Percentiles rank a stretch among this genome's conserved stretches.
These are phyloP conservation scores for Spondyliosoma cantharus DNA, from an alignment of 2,797 vertebrate species.

Conservation along the genomic window DNA sequence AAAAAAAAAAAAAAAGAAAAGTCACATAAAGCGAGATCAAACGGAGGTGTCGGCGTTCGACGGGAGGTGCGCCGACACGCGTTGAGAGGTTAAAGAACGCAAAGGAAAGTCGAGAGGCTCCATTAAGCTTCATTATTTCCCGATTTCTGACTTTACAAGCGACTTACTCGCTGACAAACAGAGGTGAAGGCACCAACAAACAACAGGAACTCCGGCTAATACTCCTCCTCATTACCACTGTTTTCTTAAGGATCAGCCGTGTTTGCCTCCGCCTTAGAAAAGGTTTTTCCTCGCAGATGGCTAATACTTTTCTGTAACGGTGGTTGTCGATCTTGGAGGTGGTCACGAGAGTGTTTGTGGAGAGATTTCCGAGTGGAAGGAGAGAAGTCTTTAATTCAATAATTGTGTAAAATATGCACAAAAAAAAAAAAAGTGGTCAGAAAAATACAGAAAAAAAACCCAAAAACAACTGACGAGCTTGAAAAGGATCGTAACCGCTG, in stretches of 20 bases:
- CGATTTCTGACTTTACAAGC: slow-evolving; percentile 37
- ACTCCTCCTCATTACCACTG: slow-evolving; percentile 65
- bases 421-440: background rate
- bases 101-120: background rate
- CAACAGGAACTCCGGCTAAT: slow-evolving; percentile 57
- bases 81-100: background rate
- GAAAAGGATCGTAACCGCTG: slow-evolving; percentile 5
- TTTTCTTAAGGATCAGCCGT: slow-evolving; percentile 68
- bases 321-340: slow-evolving; percentile 22
- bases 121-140: slow-evolving; percentile 44
- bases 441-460: background rate
- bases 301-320: slow-evolving; percentile 53
- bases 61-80: background rate
- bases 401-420: slow-evolving; percentile 9
- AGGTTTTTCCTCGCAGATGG: slow-evolving; percentile 71
- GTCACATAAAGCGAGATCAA: slow-evolving; percentile 5
- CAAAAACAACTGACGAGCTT: background rate
- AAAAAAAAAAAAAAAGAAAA: background rate
- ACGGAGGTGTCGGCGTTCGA: slow-evolving; percentile 8
- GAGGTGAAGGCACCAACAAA: slow-evolving; percentile 63
- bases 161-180: slow-evolving; percentile 49
- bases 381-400: slow-evolving; percentile 1
- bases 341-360: slow-evolving; percentile 17
- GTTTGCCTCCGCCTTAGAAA: slow-evolving; percentile 62
- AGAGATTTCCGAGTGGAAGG: background rate